Evolutionary conservation across 2,113 vertebrate species (phyloP), one percentile per base, ranked within the genome.

Genomic region (Acrocephalus arundinaceus): DNA sequence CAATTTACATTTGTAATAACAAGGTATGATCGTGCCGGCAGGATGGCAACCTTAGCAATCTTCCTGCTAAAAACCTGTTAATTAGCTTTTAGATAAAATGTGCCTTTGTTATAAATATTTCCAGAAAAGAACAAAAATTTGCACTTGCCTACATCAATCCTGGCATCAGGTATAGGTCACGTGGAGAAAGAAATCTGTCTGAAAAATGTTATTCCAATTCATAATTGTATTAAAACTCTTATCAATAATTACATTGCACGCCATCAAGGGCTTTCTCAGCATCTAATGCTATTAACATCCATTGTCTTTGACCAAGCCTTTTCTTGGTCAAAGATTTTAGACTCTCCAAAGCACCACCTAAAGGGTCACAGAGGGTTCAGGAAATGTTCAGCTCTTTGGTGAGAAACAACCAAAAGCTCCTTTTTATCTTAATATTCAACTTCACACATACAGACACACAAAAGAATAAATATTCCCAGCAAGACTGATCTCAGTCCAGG

Each of bases 51-150:
- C 41, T 84, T 37, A 49, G 57, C 78, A 75, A 84, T 90, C 82
- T 88, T 88, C 45, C 75, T 61, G 45, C 45, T 93, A 91, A 94
- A 92, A 93, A 25, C 21, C 52, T 81, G 13, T n/a, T 89, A n/a
- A 35, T 94, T 87, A 88, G 35, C 48, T 87, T 90, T 75, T 49
- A 61, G 68, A 51, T 65, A 57, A 89, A 92, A 94, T 87, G 75
- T 48, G 48, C 43, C 43, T 16, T 3, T 41, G 14, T 37, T 90
- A 72, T 61, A 95, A 79, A 92, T 94, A 94, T 84, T 93, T 67
- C 79, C 65, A 84, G 68, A 75, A 74, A 88, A 78, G 30, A 91
- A 51, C 41, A 65, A 73, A 93, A 88, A 30, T 94, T 90, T 72
- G n/a, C 18, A 10, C 41, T 85, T 75, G 65, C 81, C 73, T 83